Base-by-base conservation (phyloP, 2,888 invertebrate genomes). In the Torymus auratus region DNA sequence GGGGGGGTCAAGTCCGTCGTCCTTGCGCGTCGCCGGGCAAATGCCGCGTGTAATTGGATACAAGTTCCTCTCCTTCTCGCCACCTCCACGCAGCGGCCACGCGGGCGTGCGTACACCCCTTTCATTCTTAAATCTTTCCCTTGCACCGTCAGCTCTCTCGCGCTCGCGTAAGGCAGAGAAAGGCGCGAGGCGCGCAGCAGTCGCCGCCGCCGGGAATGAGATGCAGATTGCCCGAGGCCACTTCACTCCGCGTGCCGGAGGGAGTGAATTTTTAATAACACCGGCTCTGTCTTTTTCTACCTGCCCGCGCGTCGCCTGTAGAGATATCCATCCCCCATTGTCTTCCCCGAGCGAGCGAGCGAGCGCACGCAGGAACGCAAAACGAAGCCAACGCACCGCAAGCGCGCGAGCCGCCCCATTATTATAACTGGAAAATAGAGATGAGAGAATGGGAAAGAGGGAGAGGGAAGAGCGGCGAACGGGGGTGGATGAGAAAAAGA, bases 141-240 rank as follows among this genome's bases (percentile, higher is more conserved):
- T 11, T 23, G 62, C 69, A 28, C 52, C 23, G 12, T 50, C 52
- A 28, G 53, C 61, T 69, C 28, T 76, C 50, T 69, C 28, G 53
- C 50, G 13, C 52, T 53, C 61, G 15, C 55, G 60, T 69, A 14
- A 75, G 14, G 41, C n/a, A 17, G 20, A 41, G 76, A 53, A 64
- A 70, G 55, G 56, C 55, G 50, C 75, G 78, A 61, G 81, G 7
- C 28, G 28, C 80, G 85, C 84, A 77, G 60, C 52, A 50, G 85
- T 85, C 85, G 85, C 85, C 84, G 84, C 87, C 87, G 84, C 85
- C 86, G 88, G 89, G 89, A 90, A 90, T 90, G 90, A 90, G 90
- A 90, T 90, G 90, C 90, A 90, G 90, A 90, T 90, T 28, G 28
- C 28, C 28, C 28, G 28, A 28, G 28, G 28, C 28, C 28, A 28